These are phyloP conservation scores for Molossus molossus DNA, from an alignment of 2,797 vertebrate species.

Conservation along the genomic window DNA sequence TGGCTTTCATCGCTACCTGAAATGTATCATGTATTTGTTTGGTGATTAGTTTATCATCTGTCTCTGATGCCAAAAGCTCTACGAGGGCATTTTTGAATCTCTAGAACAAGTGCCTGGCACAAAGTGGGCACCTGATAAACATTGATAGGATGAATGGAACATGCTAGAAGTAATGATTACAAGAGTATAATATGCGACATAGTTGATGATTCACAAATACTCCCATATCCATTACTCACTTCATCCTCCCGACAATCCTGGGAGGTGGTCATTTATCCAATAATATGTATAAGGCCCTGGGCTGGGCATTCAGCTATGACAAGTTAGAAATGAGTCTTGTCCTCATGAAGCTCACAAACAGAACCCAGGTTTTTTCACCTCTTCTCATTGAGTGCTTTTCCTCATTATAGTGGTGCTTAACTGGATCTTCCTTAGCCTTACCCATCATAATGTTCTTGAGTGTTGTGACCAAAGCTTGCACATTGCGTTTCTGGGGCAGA, in stretches of 20 bases:
- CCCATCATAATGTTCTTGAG: not conserved
- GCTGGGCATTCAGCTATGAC: not conserved
- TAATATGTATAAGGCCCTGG: not conserved
- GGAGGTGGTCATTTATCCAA: not conserved
- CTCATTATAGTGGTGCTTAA: not conserved
- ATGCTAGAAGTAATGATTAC: not conserved
- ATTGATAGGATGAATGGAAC: not conserved
- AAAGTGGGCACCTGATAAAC: not conserved
- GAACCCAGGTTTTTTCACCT: not conserved
- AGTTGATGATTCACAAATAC: not conserved
- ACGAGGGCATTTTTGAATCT: constrained; percentile 14
- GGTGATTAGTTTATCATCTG: not conserved
- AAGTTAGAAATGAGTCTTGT: not conserved
- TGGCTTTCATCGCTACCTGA: not conserved
- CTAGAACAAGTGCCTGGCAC: not conserved
- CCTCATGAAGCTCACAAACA: not conserved
- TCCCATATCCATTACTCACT: not conserved
- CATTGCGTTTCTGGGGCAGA: not conserved
- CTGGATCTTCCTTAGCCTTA: not conserved
- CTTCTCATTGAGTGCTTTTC: not conserved
- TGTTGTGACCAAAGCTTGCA: not conserved
- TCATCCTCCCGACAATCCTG: not conserved
- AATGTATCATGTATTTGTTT: not conserved
- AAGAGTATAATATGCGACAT: not conserved
- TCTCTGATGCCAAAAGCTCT: not conserved